phyloP scores from a whole-genome alignment of 1,140 invertebrate genomes.

The Macrostomum lignano region DNA sequence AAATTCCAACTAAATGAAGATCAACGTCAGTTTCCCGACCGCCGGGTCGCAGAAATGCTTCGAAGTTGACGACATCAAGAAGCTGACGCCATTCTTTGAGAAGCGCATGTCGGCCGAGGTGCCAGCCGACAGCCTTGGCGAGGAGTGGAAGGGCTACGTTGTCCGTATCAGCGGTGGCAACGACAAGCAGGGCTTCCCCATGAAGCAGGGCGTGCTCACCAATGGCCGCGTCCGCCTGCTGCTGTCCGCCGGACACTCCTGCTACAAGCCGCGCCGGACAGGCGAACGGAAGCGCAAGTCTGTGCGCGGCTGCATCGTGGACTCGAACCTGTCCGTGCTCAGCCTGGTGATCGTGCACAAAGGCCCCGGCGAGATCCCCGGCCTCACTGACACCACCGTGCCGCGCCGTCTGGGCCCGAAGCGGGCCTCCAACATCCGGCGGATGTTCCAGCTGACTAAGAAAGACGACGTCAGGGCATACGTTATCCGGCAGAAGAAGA shows the following conservation, averaged over 20 bases:
- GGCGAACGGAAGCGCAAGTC: constrained; percentile 94
- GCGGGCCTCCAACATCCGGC: constrained; percentile 81
- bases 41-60: constrained; percentile 92
- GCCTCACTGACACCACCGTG: constrained; percentile 70
- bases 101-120: constrained; percentile 92
- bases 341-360: constrained; percentile 75
- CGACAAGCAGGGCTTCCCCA: constrained; percentile 98
- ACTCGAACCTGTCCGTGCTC: constrained; percentile 73
- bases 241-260: constrained; percentile 78
- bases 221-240: constrained; percentile 77
- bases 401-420: constrained; percentile 88
- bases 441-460: constrained; percentile 79
- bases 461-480: constrained; percentile 89
- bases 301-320: constrained; percentile 90
- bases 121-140: constrained; percentile 62
- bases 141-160: constrained; percentile 94
- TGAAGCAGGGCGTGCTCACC: constrained; percentile 95
- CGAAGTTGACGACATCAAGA: constrained; percentile 89
- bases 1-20: too few species aligned
- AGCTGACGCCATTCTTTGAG: constrained; percentile 84
- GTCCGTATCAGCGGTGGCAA: constrained; percentile 81
- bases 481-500: constrained; percentile 64
- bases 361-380: constrained; percentile 68
- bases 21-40: constrained; percentile 87
- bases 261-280: constrained; percentile 69